Evolutionary conservation across 1,140 invertebrate species (phyloP).

Genomic region (Armadillidium nasatum): DNA sequence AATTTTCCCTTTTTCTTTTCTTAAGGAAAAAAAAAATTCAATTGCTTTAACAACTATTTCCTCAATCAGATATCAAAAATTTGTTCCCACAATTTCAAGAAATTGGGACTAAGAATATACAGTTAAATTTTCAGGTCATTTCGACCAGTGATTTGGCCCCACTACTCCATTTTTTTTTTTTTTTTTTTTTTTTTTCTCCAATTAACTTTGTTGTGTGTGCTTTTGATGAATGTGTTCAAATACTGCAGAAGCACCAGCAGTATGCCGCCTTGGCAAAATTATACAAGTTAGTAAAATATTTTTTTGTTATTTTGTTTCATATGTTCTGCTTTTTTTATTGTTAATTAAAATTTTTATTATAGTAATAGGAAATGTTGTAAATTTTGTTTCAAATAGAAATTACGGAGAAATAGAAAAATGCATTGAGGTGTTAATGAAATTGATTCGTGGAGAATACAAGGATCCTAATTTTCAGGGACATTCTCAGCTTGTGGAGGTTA

Average conservation of each 20-base stretch:
- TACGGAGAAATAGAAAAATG: constrained; percentile 50
- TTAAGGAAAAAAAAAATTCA: too few relatives aligned
- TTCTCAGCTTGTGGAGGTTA: constrained; percentile 50
- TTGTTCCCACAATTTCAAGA: too few relatives aligned
- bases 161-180: too few relatives aligned
- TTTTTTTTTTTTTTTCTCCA: too few relatives aligned
- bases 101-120: too few relatives aligned
- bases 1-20: too few relatives aligned
- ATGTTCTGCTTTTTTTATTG: not conserved
- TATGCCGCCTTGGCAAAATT: constrained; percentile 51
- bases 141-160: too few relatives aligned
- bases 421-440: constrained; percentile 50
- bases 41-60: too few relatives aligned
- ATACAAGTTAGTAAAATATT: constrained; percentile 47
- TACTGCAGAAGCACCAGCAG: constrained; percentile 49
- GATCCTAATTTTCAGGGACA: constrained; percentile 51
- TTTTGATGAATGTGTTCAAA: constrained; percentile 50
- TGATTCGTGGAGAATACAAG: constrained; percentile 49
- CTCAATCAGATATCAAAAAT: too few relatives aligned
- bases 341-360: too few relatives aligned
- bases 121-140: too few relatives aligned
- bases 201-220: constrained; percentile 51
- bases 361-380: too few relatives aligned
- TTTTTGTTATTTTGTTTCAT: not conserved
- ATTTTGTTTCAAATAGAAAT: constrained; percentile 25